These are phyloP conservation scores for Arvicanthis niloticus DNA, from an alignment of 2,113 vertebrate genomes.

Conservation along the genomic window DNA sequence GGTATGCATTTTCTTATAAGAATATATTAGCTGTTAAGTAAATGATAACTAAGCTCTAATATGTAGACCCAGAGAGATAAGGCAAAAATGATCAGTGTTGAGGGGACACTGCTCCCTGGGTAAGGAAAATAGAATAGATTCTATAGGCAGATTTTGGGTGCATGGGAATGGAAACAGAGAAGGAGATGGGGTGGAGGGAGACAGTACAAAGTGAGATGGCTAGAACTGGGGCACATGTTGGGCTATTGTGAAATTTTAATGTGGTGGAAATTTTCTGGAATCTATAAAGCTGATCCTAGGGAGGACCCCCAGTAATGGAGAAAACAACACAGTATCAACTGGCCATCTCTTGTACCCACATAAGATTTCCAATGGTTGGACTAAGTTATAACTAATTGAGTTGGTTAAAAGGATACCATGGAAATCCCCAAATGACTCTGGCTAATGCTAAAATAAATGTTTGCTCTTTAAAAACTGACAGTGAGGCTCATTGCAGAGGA, in stretches of 20 bases:
- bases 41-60: neutral
- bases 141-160: accelerated
- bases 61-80: neutral
- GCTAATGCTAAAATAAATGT: neutral
- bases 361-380: neutral
- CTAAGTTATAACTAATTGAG: neutral
- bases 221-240: neutral
- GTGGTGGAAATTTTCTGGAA: neutral
- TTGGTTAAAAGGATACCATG: no score
- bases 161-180: no score
- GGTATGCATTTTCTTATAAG: neutral
- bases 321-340: neutral
- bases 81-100: neutral
- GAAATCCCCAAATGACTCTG: neutral
- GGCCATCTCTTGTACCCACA: neutral
- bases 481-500: neutral
- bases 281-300: neutral
- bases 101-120: neutral
- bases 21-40: neutral
- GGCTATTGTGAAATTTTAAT: neutral
- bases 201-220: neutral
- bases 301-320: no score
- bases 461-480: neutral
- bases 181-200: neutral
- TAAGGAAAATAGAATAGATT: neutral